Evolutionary conservation across 2,113 vertebrate species (phyloP).

Genomic region (Piaya cayana): DNA sequence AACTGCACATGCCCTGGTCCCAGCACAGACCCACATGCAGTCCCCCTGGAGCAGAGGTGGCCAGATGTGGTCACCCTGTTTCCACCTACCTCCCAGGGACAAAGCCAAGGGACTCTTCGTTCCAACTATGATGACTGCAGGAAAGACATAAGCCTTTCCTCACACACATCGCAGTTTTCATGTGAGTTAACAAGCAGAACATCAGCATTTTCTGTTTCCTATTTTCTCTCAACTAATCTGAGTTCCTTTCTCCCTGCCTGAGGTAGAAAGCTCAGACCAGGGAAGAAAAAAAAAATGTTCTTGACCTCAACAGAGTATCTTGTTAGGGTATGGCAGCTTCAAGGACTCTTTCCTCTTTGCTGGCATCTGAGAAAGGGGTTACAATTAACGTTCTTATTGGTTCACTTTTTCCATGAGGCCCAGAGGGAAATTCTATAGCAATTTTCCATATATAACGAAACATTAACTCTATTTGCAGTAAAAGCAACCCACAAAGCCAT

Average conservation of each 20-base stretch:
- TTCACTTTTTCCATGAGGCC: background rate
- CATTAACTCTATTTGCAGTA: background rate
- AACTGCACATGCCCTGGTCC: background rate
- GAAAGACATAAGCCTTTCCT: background rate
- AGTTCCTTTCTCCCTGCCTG: background rate
- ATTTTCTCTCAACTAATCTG: background rate
- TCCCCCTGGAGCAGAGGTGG: accelerated
- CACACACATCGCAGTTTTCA: background rate
- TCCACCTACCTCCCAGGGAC: background rate
- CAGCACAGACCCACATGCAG: background rate
- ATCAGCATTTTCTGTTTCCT: background rate
- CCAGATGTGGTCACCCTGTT: accelerated
- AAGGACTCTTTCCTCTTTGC: background rate
- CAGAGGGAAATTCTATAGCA: background rate
- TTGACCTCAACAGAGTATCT: slow-evolving; percentile 2
- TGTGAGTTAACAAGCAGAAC: background rate
- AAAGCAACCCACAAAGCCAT: background rate
- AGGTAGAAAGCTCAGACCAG: background rate
- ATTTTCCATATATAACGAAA: background rate
- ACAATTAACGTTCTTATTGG: background rate
- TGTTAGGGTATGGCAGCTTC: background rate
- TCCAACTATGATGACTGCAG: background rate
- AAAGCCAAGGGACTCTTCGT: background rate
- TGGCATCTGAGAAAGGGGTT: background rate
- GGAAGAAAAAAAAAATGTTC: background rate